These are phyloP conservation scores for Hippocampus guttulatus DNA, from an alignment of 2,113 vertebrate species.

Conservation along the genomic window DNA sequence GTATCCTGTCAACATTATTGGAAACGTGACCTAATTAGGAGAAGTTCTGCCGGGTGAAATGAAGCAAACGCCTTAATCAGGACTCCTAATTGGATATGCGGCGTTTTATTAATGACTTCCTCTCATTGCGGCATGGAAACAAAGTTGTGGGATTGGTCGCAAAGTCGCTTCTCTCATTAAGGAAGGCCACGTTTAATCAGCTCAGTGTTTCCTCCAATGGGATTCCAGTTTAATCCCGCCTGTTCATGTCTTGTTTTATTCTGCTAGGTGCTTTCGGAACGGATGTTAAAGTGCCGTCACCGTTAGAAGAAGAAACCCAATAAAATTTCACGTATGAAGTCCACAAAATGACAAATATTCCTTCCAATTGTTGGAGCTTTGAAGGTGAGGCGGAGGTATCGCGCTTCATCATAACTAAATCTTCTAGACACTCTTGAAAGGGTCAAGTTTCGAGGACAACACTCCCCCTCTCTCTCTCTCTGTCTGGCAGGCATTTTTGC, in stretches of 20 bases:
- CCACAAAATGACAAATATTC: too few species aligned
- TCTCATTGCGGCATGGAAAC: constrained; percentile 16
- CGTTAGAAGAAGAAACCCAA: too few species aligned
- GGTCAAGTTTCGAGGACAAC: constrained; percentile 27
- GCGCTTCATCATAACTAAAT: constrained; percentile 20
- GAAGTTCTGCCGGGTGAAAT: constrained; percentile 21
- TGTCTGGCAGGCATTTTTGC: constrained; percentile 6
- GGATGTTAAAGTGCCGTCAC: not conserved
- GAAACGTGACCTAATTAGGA: not conserved
- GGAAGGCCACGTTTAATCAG: constrained; percentile 53
- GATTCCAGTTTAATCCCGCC: constrained; percentile 37
- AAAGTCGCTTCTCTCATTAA: constrained; percentile 45
- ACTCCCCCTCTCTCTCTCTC: not conserved
- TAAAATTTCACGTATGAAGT: not conserved
- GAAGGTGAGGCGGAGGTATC: constrained; percentile 31
- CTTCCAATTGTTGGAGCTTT: constrained; percentile 18
- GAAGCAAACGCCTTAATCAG: constrained; percentile 17
- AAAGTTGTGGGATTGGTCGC: constrained; percentile 44
- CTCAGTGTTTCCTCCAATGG: constrained; percentile 35
- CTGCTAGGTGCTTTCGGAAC: not conserved
- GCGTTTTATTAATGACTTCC: constrained; percentile 40
- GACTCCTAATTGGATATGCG: constrained; percentile 42
- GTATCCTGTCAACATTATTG: not conserved
- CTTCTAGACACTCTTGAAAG: constrained; percentile 29
- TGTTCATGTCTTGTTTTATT: constrained; percentile 18